Evolutionary conservation across 1,140 invertebrate genomes (phyloP).

Genomic region (Sycobia sp.): DNA sequence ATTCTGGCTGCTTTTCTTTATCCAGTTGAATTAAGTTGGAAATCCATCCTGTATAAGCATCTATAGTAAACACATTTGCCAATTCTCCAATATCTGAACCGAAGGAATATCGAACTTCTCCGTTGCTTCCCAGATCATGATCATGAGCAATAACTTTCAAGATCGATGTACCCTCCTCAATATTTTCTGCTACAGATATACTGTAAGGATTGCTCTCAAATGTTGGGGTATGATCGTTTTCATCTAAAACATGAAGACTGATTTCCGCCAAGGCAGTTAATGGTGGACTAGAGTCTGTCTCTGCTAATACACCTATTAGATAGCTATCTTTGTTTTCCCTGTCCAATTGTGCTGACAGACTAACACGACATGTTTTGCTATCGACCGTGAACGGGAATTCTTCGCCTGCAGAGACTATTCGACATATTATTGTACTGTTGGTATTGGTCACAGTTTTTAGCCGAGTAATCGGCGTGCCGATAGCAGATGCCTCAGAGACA

Average conservation of each 20-base stretch:
- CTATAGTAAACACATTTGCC: slow-evolving; percentile 79
- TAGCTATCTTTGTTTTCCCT: slow-evolving; percentile 76
- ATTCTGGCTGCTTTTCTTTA: slow-evolving; percentile 77
- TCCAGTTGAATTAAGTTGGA: slow-evolving; percentile 77
- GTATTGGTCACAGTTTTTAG: slow-evolving; percentile 68
- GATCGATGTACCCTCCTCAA: slow-evolving; percentile 76
- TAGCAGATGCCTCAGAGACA: slow-evolving; percentile 75
- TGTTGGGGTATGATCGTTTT: slow-evolving; percentile 87
- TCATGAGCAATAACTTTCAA: slow-evolving; percentile 83
- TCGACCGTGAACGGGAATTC: slow-evolving; percentile 76
- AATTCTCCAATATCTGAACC: slow-evolving; percentile 66
- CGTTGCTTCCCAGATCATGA: slow-evolving; percentile 81
- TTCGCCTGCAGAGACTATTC: slow-evolving; percentile 70
- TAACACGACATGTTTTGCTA: slow-evolving; percentile 74
- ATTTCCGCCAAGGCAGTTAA: slow-evolving; percentile 77
- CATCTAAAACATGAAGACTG: slow-evolving; percentile 81
- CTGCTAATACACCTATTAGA: slow-evolving; percentile 79
- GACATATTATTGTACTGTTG: slow-evolving; percentile 67
- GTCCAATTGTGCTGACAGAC: slow-evolving; percentile 74
- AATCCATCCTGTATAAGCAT: slow-evolving; percentile 86
- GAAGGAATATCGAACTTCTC: slow-evolving; percentile 82
- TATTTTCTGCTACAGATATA: slow-evolving; percentile 80
- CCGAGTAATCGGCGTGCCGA: slow-evolving; percentile 70
- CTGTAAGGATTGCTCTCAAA: slow-evolving; percentile 86
- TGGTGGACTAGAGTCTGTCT: slow-evolving; percentile 77